These are phyloP conservation scores for Petaurus breviceps DNA, from an alignment of 2,113 vertebrate species.

Conservation along the genomic window DNA sequence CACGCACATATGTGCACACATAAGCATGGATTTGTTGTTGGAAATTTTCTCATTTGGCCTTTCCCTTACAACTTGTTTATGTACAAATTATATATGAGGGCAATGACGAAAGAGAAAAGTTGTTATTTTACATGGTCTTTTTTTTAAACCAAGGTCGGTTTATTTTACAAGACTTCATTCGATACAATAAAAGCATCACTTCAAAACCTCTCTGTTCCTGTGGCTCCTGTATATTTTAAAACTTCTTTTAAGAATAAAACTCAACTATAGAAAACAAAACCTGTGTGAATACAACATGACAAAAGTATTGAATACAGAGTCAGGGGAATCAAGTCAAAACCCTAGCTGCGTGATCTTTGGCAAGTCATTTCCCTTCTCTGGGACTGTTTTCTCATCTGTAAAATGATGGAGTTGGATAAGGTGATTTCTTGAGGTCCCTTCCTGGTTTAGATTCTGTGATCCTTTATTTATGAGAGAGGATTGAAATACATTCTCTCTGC, in stretches of 20 bases:
- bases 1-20: slow-evolving; percentile 25
- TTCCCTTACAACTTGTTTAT: slow-evolving; percentile 67
- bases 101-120: slow-evolving; percentile 15
- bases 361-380: not conserved
- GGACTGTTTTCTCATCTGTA: not conserved
- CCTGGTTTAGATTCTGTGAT: too few relatives aligned
- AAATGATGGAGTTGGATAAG: too few relatives aligned
- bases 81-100: slow-evolving; percentile 55
- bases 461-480: not conserved
- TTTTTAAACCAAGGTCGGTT: slow-evolving; percentile 71
- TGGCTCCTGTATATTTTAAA: slow-evolving; percentile 74
- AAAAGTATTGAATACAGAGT: not conserved
- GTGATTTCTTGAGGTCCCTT: too few relatives aligned
- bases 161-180: slow-evolving; percentile 76
- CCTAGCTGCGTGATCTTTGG: too few relatives aligned
- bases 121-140: slow-evolving; percentile 11
- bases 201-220: slow-evolving; percentile 63
- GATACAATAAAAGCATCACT: slow-evolving; percentile 75
- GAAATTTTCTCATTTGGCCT: slow-evolving; percentile 55
- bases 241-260: slow-evolving; percentile 10
- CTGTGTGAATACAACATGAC: not conserved
- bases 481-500: not conserved
- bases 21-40: slow-evolving; percentile 48
- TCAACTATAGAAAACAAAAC: slow-evolving; percentile 13
- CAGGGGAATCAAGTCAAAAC: not conserved